Evolutionary conservation across 1,140 invertebrate genomes (phyloP).

Genomic region (Eumaeus atala): DNA sequence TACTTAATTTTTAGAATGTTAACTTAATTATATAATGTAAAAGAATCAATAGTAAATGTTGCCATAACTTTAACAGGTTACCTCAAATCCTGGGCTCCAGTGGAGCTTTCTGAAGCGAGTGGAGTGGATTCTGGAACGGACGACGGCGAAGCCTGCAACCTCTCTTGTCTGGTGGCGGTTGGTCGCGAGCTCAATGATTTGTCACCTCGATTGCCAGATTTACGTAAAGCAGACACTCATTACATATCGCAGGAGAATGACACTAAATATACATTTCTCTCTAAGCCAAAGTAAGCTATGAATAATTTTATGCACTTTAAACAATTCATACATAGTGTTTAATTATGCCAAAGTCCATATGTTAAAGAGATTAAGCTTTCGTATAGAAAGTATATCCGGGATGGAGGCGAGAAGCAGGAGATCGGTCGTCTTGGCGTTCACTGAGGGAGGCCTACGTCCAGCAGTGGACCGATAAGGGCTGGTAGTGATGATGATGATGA

Average conservation of each 20-base stretch:
- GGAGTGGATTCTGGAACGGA: slow-evolving; percentile 8
- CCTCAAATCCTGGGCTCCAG: slow-evolving; percentile 91
- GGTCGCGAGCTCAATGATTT: slow-evolving; percentile 11
- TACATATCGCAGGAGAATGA: background rate
- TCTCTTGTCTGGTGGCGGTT: slow-evolving; percentile 12
- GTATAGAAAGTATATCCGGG: too few species aligned
- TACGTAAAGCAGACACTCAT: background rate
- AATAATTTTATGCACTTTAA: too few species aligned
- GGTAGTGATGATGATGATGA: too few species aligned
- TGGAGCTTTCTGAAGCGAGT: slow-evolving; percentile 81
- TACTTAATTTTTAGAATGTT: too few species aligned
- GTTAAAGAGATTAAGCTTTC: too few species aligned
- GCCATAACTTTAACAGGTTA: slow-evolving; percentile 78
- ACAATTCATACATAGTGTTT: too few species aligned
- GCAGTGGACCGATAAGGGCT: too few species aligned
- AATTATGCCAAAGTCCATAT: too few species aligned
- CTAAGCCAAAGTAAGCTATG: background rate
- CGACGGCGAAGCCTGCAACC: slow-evolving; percentile 5
- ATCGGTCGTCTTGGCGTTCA: too few species aligned
- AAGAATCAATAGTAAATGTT: slow-evolving; percentile 84
- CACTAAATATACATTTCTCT: background rate
- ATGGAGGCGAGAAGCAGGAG: too few species aligned
- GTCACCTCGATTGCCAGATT: background rate
- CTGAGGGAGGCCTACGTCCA: too few species aligned
- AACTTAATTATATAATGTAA: too few species aligned